phyloP scores from a whole-genome alignment of 2,888 invertebrate genomes.

The Drosophila ezoana region DNA sequence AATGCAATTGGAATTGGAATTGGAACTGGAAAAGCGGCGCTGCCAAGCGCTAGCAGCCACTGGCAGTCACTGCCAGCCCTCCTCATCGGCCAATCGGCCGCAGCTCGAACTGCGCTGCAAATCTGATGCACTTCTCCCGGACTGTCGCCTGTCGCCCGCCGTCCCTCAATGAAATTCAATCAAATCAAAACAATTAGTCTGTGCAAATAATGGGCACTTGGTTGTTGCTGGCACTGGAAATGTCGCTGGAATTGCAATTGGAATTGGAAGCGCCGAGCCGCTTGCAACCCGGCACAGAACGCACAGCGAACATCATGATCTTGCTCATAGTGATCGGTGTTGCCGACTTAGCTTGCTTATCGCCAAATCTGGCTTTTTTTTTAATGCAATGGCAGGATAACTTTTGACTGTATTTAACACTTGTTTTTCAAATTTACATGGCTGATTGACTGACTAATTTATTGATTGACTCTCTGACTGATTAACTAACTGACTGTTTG shows the following conservation, averaged over 20 bases:
- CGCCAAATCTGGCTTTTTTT: not conserved
- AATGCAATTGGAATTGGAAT: slow-evolving; percentile 51
- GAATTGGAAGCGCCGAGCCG: slow-evolving; percentile 16
- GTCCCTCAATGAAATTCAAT: slow-evolving; percentile 72
- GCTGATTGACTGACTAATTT: too few species aligned
- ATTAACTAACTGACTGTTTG: too few species aligned
- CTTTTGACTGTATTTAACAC: too few species aligned
- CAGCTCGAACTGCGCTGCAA: slow-evolving; percentile 1
- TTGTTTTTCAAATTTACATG: too few species aligned
- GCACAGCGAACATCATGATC: slow-evolving; percentile 1
- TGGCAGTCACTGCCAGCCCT: slow-evolving; percentile 22
- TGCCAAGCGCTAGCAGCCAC: slow-evolving; percentile 26
- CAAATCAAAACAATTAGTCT: slow-evolving; percentile 74
- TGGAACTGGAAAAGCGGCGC: slow-evolving; percentile 19
- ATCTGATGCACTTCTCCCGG: slow-evolving; percentile 14
- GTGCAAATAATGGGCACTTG: slow-evolving; percentile 58
- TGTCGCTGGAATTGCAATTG: slow-evolving; percentile 16
- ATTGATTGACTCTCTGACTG: too few species aligned
- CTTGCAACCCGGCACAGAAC: slow-evolving; percentile 6
- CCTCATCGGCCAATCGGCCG: slow-evolving; percentile 11
- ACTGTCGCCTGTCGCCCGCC: slow-evolving; percentile 44
- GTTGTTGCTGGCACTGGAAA: slow-evolving; percentile 15
- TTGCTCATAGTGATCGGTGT: not conserved
- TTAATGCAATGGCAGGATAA: too few species aligned
- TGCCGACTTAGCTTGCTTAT: not conserved